Evolutionary conservation across 2,113 vertebrate genomes (phyloP), one percentile per base, ranked within the genome.

Genomic region (Pseudorasbora parva): DNA sequence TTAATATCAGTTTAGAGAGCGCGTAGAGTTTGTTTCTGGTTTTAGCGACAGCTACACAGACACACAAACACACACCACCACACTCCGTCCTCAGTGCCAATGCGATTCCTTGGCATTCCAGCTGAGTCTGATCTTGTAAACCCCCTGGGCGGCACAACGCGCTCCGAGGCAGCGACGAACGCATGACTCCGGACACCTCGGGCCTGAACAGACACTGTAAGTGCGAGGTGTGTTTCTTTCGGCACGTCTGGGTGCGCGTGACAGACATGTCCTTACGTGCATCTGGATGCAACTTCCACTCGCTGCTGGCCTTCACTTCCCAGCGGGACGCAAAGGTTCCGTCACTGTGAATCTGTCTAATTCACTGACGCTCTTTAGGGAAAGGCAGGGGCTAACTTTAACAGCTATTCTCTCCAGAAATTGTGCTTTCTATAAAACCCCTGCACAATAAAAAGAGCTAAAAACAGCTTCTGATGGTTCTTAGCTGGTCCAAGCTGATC

Each of bases 31-130:
- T 2, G 17, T 33, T 77, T 41, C 33, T 43, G 19, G 62, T n/a
- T 30, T 49, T 66, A 43, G 2, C 9, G 1, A 30, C 59, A 47
- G 45, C 4, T 7, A 54, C 15, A 64, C 43, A 59, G 3, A 72
- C 33, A 74, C 10, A 68, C 60, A 56, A 5, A 72, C 80, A 11
- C 81, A 25, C 37, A 59, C 19, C 14, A 41, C 57, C 7, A 47
- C 62, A 71, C 33, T 43, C 7, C 8, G 10, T 12, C 41, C 68
- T 9, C 68, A 60, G 51, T 78, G 80, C 56, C 74, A 87, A 59
- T 41, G 25, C 25, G 30, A 82, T 85, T 79, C 62, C 72, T 43
- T 87, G 82, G 81, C 82, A 84, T 82, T 82, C 81, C 69, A 69
- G 51, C 51, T 11, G 43, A 66, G 83, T 85, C 80, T 68, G 68